Percentiles rank a stretch among this genome's conserved stretches.
These are phyloP conservation scores for Phortica magna DNA, from an alignment of 2,888 invertebrate species.

Conservation along the genomic window DNA sequence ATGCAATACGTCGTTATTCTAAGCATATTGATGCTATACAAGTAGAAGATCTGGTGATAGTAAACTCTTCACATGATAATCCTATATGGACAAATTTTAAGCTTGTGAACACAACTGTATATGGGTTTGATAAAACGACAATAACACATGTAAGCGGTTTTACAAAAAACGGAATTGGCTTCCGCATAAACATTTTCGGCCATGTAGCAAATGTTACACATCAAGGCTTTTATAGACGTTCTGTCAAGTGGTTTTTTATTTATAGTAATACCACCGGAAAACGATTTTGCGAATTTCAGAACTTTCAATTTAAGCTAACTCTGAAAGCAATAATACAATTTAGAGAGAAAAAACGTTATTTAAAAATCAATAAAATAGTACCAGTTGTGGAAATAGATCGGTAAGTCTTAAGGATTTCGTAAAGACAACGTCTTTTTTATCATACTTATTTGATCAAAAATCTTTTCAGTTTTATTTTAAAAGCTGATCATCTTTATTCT, in stretches of 20 bases:
- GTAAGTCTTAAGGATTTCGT: conserved; percentile 43
- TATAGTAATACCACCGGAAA: conserved; percentile 51
- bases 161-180: conserved; percentile 51
- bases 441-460: neutral
- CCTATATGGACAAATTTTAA: conserved; percentile 55
- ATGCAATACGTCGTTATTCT: conserved; percentile 37
- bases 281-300: conserved; percentile 52
- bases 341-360: conserved; percentile 56
- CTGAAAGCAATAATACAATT: conserved; percentile 58
- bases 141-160: conserved; percentile 58
- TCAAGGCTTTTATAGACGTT: conserved; percentile 54
- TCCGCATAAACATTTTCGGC: conserved; percentile 53
- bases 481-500: conserved; percentile 46
- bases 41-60: neutral
- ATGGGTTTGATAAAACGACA: conserved; percentile 61
- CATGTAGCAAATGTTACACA: conserved; percentile 54
- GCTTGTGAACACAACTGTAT: conserved; percentile 56
- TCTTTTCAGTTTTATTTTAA: conserved; percentile 49
- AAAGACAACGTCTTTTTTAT: too few relatives aligned
- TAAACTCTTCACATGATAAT: conserved; percentile 32
- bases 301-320: conserved; percentile 53
- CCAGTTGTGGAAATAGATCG: conserved; percentile 57
- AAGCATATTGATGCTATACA: conserved; percentile 40
- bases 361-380: conserved; percentile 58
- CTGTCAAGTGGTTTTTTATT: conserved; percentile 57